These are phyloP conservation scores for Fundulus diaphanus DNA, from an alignment of 2,797 vertebrate genomes.

Conservation along the genomic window DNA sequence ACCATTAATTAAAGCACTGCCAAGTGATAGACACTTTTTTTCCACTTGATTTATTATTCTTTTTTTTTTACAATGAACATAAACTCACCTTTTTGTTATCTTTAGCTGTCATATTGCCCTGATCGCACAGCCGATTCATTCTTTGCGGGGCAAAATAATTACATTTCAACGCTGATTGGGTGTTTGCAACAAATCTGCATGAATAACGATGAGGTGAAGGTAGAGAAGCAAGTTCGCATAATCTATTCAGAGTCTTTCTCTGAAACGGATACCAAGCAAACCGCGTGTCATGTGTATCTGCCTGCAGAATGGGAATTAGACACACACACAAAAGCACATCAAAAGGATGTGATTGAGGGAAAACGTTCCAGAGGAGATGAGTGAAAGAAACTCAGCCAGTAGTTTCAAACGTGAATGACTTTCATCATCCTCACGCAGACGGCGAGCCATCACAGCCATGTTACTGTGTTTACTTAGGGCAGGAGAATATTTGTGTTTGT, in stretches of 20 bases:
- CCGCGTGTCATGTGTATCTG: constrained; percentile 59
- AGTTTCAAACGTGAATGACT: constrained; percentile 71
- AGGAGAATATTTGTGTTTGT: constrained; percentile 59
- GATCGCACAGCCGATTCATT: background rate
- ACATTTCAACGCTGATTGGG: constrained; percentile 4
- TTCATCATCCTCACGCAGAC: constrained; percentile 72
- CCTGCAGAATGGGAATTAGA: constrained; percentile 75
- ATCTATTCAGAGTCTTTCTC: constrained; percentile 52
- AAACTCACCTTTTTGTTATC: background rate
- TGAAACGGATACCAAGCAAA: constrained; percentile 59
- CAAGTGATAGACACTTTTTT: constrained; percentile 11
- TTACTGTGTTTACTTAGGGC: constrained; percentile 63
- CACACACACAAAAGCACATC: constrained; percentile 75
- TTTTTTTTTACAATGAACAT: background rate
- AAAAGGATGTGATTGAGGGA: constrained; percentile 71
- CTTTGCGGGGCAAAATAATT: constrained; percentile 16
- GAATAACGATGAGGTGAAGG: constrained; percentile 44
- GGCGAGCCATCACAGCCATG: constrained; percentile 67
- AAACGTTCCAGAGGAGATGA: constrained; percentile 76
- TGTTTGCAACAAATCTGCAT: constrained; percentile 37
- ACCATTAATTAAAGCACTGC: constrained; percentile 30
- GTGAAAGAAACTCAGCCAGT: constrained; percentile 66
- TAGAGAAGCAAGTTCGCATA: constrained; percentile 46
- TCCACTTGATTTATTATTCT: background rate
- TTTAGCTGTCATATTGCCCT: constrained; percentile 3